Percentiles rank a stretch among this genome's conserved stretches.
Evolutionary conservation across 2,797 vertebrate species (phyloP).

Genomic region (Anniella stebbinsi): DNA sequence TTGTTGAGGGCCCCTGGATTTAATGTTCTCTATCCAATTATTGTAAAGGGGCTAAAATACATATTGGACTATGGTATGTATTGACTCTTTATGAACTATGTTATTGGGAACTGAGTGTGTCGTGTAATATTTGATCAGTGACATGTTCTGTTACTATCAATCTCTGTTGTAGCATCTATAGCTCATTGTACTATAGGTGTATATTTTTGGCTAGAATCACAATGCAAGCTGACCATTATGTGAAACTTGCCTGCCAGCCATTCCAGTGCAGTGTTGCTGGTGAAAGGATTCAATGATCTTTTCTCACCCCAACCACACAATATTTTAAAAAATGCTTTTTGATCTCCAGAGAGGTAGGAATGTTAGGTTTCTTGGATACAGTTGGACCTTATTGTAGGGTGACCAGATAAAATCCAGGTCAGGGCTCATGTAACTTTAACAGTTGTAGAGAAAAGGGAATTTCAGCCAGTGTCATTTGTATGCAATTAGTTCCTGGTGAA

Average conservation of each 20-base stretch:
- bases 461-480: too few relatives aligned
- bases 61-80: background rate
- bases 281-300: background rate
- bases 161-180: constrained; percentile 48
- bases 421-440: too few relatives aligned
- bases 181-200: constrained; percentile 54
- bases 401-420: too few relatives aligned
- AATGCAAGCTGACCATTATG: constrained; percentile 62
- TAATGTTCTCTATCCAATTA: background rate
- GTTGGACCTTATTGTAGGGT: constrained; percentile 18
- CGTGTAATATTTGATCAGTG: constrained; percentile 12
- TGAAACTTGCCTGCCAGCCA: constrained; percentile 59
- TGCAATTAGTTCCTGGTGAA: too few relatives aligned
- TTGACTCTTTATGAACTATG: background rate
- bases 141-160: background rate
- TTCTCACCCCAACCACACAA: constrained; percentile 34
- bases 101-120: background rate
- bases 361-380: constrained; percentile 3
- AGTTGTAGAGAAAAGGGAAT: too few relatives aligned
- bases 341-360: constrained; percentile 16
- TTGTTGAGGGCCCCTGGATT: background rate
- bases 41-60: background rate
- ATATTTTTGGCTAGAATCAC: constrained; percentile 39
- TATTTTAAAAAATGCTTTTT: constrained; percentile 57
- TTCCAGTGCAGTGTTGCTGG: constrained; percentile 54